Percentiles rank a stretch among this genome's conserved stretches.
Conservation (phyloP, 2,888 invertebrate genomes). For the Alentia gelatinosa region DNA sequence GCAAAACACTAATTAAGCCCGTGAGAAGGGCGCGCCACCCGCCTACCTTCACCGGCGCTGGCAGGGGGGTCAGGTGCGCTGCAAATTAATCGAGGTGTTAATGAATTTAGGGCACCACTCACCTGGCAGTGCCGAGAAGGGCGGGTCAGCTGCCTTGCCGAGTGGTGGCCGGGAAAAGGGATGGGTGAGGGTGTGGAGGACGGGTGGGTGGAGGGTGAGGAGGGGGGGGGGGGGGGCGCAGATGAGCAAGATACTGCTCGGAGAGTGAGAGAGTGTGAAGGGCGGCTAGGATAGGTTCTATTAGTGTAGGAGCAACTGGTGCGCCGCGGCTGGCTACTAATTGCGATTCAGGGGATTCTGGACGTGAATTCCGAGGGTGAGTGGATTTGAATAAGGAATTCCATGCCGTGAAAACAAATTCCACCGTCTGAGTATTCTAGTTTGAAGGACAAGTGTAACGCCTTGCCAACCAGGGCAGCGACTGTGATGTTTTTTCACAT, state of each 20-base stretch:
- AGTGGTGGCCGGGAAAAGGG: background rate
- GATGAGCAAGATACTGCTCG: background rate
- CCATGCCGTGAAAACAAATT: background rate
- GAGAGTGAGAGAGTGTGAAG: background rate
- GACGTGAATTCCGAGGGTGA: background rate
- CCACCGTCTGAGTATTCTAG: no score
- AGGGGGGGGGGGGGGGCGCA: background rate
- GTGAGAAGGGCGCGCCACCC: background rate
- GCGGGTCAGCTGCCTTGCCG: background rate
- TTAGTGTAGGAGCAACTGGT: background rate
- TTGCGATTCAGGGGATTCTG: background rate
- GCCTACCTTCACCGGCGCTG: background rate
- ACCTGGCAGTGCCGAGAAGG: conserved; percentile 9
- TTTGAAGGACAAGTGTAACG: no score
- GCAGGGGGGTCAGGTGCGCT: conserved; percentile 20
- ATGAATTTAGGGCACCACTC: conserved; percentile 46
- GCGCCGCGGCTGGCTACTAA: background rate
- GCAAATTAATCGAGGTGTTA: conserved; percentile 46
- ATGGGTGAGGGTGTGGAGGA: background rate
- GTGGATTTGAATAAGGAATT: background rate
- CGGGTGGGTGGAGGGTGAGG: background rate
- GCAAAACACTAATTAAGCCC: conserved; percentile 26
- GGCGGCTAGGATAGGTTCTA: background rate
- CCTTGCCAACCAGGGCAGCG: no score
- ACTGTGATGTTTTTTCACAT: no score